Base-by-base conservation (phyloP, 2,113 vertebrate species). In the Agelaius phoeniceus region DNA sequence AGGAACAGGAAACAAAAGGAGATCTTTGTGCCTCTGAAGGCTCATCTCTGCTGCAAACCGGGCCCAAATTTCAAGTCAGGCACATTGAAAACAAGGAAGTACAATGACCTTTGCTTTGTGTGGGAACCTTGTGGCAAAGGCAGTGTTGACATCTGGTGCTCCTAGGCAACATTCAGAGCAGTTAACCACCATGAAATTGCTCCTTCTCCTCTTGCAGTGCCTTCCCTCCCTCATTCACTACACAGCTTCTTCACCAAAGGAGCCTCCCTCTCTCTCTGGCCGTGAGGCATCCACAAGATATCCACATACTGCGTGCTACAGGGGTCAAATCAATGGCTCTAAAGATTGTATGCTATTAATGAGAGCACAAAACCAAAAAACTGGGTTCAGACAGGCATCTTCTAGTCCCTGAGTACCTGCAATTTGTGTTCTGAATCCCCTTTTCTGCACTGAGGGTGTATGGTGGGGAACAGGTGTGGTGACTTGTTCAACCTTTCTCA, bases 281-380 rank as follows among this genome's bases (percentile, higher is more conserved):
- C 4, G 0, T 33, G 51, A 43, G 39, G 27, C 12, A 73, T 26
- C 31, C 12, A 31, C 20, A 52, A 41, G 13, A 3, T 74, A 14
- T 71, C 33, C 43, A 3, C 18, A 23, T 10, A 15, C 13, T 48
- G 6, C 48, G 33, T 74, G 59, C 26, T 57, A 19, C 13, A 33
- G 55, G 17, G 31, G 23, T 18, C 2, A 0, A 77, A 69, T 46
- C 62, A 74, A 51, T 27, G 35, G 2, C 13, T 74, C n/a, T 49
- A n/a, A 88, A 33, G 31, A 52, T 4, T 57, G 6, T 30, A 15
- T 37, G 48, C 7, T 35, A 24, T 39, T 44, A 59, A 48, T 7
- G 10, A 33, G 10, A 0, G 0, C 55, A 77, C 21, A 44, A 26
- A 79, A 49, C 12, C 0, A 0, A 14, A 90, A 74, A 75, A 30